Evolutionary conservation across 2,888 invertebrate genomes (phyloP).

Genomic region (Agriopis aurantiaria): DNA sequence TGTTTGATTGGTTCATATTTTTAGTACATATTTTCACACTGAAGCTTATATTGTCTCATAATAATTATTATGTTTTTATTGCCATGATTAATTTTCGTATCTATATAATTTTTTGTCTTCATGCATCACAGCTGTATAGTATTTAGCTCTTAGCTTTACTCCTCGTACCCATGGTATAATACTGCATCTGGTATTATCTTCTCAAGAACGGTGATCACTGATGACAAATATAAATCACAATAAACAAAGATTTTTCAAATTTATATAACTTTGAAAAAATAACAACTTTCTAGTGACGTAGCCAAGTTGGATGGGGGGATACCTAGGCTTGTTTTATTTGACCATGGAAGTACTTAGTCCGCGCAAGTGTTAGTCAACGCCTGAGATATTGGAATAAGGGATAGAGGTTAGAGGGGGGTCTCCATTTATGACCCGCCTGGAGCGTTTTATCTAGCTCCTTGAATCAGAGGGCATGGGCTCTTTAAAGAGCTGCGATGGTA

Average conservation of each 20-base stretch:
- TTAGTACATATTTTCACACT: neutral
- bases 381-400: neutral
- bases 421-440: too few species aligned
- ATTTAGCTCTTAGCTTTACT: neutral
- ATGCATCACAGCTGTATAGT: slow-evolving; percentile 3
- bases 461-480: too few species aligned
- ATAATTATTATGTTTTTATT: neutral
- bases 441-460: too few species aligned
- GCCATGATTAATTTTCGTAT: neutral
- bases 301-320: neutral
- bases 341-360: neutral
- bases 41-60: neutral
- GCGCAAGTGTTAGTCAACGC: neutral
- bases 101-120: neutral
- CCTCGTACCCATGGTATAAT: neutral
- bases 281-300: too few species aligned
- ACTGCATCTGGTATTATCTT: neutral
- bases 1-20: neutral
- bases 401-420: neutral
- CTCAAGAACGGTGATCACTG: neutral
- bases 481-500: too few species aligned
- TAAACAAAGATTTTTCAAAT: too few species aligned
- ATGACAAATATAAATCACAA: too few species aligned
- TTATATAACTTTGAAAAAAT: too few species aligned
- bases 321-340: neutral